Percentiles rank a stretch among this genome's conserved stretches.
Evolutionary conservation across 2,888 invertebrate species (phyloP).

Genomic region (Drosophila macrospina): DNA sequence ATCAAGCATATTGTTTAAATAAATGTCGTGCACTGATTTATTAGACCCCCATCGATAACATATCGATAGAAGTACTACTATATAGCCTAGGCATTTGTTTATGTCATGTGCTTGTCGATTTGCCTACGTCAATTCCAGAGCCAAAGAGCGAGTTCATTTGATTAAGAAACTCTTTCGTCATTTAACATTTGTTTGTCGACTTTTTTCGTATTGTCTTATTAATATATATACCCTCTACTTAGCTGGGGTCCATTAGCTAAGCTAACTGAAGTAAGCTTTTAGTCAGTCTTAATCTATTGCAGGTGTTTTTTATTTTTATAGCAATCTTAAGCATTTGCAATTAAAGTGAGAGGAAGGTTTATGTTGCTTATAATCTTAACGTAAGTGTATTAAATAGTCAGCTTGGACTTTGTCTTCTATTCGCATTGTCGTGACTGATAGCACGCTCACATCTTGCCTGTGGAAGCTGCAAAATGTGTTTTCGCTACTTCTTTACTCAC

Average conservation of each 20-base stretch:
- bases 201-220: not conserved
- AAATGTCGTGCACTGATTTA: constrained; percentile 48
- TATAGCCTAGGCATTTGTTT: constrained; percentile 10
- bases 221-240: not conserved
- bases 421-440: constrained; percentile 49
- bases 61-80: constrained; percentile 13
- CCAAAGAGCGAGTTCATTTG: constrained; percentile 46
- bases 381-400: not conserved
- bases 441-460: constrained; percentile 21
- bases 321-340: no score
- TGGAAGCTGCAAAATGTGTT: constrained; percentile 12
- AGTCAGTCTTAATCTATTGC: not conserved
- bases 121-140: constrained; percentile 54
- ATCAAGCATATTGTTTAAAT: constrained; percentile 30
- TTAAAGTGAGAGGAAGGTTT: no score
- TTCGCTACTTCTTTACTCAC: not conserved
- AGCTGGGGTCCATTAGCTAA: not conserved
- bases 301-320: no score
- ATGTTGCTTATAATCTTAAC: no score
- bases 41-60: constrained; percentile 20
- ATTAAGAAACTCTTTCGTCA: constrained; percentile 54
- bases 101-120: constrained; percentile 13
- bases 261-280: not conserved
- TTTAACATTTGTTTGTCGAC: constrained; percentile 13
- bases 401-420: not conserved